Evolutionary conservation across 30 jellyfish, hydroid and myxozoan genomes (phyloP), one percentile per base, ranked within the genome.

Genomic region (Hydractinia symbiolongicarpus): DNA sequence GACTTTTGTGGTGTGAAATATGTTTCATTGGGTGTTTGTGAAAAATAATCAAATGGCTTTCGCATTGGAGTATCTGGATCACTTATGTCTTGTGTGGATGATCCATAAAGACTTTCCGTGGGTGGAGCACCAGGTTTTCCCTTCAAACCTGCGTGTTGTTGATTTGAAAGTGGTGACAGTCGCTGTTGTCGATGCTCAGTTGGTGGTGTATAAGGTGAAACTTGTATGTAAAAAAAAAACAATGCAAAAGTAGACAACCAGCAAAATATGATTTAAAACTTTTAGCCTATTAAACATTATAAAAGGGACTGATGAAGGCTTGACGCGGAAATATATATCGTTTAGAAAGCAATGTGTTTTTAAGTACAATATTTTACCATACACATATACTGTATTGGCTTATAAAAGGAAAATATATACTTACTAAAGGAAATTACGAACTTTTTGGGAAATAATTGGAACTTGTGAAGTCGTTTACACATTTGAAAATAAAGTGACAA

Each of bases 81-180:
- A 0, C 21, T 52, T 74, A 67, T 55, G 19, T 55, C 30, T 5
- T 76, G 55, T 19, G 68, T 50, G 60, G 73, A n/a, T 30, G 85
- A 52, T 21, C 69, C 50, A 50, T 9, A 79, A 68, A 79, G 54
- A 61, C 87, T 66, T 55, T 79, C 87, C 2, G 83, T 79, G 9
- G 87, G 87, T 61, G 87, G 87, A 7, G 87, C 87, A 20, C 86
- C 87, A 5, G 80, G 50, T 50, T 71, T 71, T 15, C 66, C 87
- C 66, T 61, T 79, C 19, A 77, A 4, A 72, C 19, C 44, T 19
- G 81, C 44, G 49, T 1, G 76, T 5, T 67, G 72, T 17, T 44
- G 73, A 17, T 60, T 60, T 6, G 85, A 21, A 54, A 64, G 16
- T 64, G 74, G 74, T 64, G 60, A 50, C 44, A 44, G 77, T 44